Conservation (phyloP, 2,113 vertebrate genomes). For the Raja brachyura region DNA sequence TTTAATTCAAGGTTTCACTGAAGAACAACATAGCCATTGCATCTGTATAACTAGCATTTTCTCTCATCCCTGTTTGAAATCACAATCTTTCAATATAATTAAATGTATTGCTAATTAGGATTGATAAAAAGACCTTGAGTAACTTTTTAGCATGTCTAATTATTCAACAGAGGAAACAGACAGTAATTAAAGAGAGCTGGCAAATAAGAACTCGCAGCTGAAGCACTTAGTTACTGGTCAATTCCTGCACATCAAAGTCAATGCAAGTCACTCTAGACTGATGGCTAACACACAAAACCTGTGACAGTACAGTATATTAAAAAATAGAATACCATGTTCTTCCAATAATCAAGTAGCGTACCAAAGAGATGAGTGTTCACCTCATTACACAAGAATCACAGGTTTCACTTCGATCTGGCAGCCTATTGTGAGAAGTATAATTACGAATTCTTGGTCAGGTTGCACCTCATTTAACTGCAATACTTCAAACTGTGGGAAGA, state of each 20-base stretch:
- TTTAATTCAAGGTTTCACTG: constrained; percentile 12
- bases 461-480: not conserved
- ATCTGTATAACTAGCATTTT: not conserved
- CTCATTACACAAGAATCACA: constrained; percentile 1
- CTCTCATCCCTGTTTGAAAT: not conserved
- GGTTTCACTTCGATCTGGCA: not conserved
- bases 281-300: not conserved
- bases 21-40: not conserved
- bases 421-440: too few species aligned
- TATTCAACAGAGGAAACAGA: constrained; percentile 55
- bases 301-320: not conserved
- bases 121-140: constrained; percentile 70
- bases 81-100: constrained; percentile 54
- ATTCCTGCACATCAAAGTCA: not conserved
- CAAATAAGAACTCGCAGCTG: constrained; percentile 41
- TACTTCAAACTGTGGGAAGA: not conserved
- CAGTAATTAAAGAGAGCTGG: constrained; percentile 51
- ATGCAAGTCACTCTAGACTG: not conserved
- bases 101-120: constrained; percentile 69
- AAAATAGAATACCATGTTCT: not conserved
- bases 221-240: not conserved
- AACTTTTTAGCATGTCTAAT: constrained; percentile 64
- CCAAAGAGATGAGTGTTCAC: not conserved
- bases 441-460: not conserved
- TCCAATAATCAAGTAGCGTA: not conserved